Evolutionary conservation across 2,888 invertebrate genomes (phyloP).

Genomic region (Parasteatoda lunata): DNA sequence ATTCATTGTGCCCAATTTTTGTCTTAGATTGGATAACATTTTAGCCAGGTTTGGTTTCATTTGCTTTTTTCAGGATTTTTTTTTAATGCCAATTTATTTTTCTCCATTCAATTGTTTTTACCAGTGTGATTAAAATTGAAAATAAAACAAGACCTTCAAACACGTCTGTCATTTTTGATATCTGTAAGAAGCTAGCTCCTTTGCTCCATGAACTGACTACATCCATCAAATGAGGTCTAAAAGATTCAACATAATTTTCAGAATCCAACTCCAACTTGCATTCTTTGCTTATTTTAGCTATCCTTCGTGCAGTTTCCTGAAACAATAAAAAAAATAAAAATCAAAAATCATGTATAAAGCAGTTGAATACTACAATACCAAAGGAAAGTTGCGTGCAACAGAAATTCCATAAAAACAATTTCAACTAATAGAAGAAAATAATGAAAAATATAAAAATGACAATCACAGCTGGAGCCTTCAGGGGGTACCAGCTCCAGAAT

Average conservation of each 20-base stretch:
- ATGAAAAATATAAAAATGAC: too few relatives aligned
- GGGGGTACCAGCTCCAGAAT: too few relatives aligned
- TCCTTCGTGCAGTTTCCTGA: slow-evolving; percentile 88
- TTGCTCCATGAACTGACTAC: slow-evolving; percentile 97
- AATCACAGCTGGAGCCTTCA: too few relatives aligned
- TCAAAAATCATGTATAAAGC: not conserved
- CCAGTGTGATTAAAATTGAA: too few relatives aligned
- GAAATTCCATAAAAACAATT: not conserved
- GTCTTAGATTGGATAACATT: too few relatives aligned
- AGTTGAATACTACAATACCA: not conserved
- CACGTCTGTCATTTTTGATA: slow-evolving; percentile 96
- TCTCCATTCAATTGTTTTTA: too few relatives aligned
- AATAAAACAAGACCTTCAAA: slow-evolving; percentile 84
- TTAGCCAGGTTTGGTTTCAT: too few relatives aligned
- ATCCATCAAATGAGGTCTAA: slow-evolving; percentile 97
- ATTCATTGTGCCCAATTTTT: too few relatives aligned
- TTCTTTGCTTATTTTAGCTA: slow-evolving; percentile 87
- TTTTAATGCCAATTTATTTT: too few relatives aligned
- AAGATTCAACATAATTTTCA: slow-evolving; percentile 90
- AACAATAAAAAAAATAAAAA: not conserved
- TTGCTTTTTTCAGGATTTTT: too few relatives aligned
- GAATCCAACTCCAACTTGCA: slow-evolving; percentile 82
- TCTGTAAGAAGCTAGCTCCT: slow-evolving; percentile 90
- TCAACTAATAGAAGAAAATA: not conserved
- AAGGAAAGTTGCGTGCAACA: not conserved